These are phyloP conservation scores for Lochmaea capreae DNA, from an alignment of 2,888 invertebrate genomes.

Conservation along the genomic window DNA sequence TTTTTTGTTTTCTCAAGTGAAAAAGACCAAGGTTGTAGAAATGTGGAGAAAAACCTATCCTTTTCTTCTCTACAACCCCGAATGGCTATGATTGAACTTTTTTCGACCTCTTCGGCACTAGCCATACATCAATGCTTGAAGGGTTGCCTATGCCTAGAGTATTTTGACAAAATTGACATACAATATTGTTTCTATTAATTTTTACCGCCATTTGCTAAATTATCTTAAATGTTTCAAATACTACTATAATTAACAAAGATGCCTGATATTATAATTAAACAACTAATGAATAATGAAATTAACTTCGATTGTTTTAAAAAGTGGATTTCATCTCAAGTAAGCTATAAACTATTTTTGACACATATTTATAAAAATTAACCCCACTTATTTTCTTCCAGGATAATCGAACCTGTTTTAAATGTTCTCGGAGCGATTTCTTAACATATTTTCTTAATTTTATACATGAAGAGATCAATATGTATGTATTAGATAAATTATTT, in stretches of 20 bases:
- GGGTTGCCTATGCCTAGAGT: too few species aligned
- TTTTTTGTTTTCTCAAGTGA: too few species aligned
- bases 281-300: constrained; percentile 66
- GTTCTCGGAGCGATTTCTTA: constrained; percentile 58
- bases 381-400: constrained; percentile 44
- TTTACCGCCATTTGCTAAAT: constrained; percentile 26
- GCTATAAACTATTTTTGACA: constrained; percentile 29
- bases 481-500: constrained; percentile 36
- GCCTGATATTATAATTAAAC: constrained; percentile 63
- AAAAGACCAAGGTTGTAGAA: too few species aligned
- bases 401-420: constrained; percentile 45
- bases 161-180: too few species aligned
- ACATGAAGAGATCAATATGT: constrained; percentile 59
- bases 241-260: constrained; percentile 35
- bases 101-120: too few species aligned
- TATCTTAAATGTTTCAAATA: constrained; percentile 18
- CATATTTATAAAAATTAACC: constrained; percentile 28
- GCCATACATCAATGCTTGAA: too few species aligned
- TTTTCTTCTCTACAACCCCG: too few species aligned
- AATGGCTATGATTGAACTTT: too few species aligned
- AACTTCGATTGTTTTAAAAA: constrained; percentile 62
- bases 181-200: background rate
- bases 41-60: too few species aligned
- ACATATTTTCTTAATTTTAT: constrained; percentile 62
- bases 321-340: constrained; percentile 68